Evolutionary conservation across 2,888 invertebrate species (phyloP).

Genomic region (Alsophila aescularia): DNA sequence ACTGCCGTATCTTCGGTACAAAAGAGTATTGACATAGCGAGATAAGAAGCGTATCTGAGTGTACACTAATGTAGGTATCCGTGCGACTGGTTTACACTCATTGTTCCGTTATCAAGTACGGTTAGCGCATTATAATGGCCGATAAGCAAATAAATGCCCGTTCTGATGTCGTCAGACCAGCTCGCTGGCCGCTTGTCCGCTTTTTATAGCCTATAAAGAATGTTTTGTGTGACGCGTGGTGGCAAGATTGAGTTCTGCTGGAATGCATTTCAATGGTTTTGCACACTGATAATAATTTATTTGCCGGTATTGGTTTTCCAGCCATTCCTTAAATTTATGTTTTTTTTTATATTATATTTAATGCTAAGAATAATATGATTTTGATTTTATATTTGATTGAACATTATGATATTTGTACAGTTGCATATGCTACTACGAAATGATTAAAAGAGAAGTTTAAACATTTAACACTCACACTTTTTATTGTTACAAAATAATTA

Average conservation of each 20-base stretch:
- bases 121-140: slow-evolving; percentile 73
- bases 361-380: too few species aligned
- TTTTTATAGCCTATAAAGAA: slow-evolving; percentile 42
- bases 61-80: slow-evolving; percentile 73
- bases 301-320: not conserved
- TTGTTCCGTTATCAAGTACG: slow-evolving; percentile 79
- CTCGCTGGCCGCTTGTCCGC: slow-evolving; percentile 35
- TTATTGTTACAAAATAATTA: too few species aligned
- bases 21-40: slow-evolving; percentile 81
- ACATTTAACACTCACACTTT: too few species aligned
- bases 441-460: too few species aligned
- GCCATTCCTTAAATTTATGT: not conserved
- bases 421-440: too few species aligned
- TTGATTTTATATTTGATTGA: too few species aligned
- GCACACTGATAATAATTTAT: not conserved
- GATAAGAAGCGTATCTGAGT: slow-evolving; percentile 80
- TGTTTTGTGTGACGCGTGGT: slow-evolving; percentile 32
- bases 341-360: too few species aligned
- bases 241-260: slow-evolving; percentile 12
- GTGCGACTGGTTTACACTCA: slow-evolving; percentile 71
- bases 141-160: slow-evolving; percentile 78
- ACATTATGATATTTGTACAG: too few species aligned
- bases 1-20: slow-evolving; percentile 79
- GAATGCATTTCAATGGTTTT: not conserved
- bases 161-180: slow-evolving; percentile 49